phyloP scores from a whole-genome alignment of 2,797 vertebrate genomes.

The Dallia pectoralis region DNA sequence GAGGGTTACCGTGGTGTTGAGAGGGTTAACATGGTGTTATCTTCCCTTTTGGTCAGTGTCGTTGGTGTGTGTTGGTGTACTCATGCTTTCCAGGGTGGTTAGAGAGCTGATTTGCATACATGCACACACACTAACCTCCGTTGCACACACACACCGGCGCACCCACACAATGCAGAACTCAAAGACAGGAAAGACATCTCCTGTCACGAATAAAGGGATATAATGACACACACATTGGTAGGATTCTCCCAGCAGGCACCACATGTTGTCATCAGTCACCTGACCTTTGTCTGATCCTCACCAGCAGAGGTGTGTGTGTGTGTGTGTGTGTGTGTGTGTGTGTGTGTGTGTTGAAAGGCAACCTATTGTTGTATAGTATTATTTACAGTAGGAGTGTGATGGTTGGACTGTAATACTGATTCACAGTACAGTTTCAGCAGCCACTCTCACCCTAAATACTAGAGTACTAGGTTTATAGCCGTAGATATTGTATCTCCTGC shows the following conservation, averaged over 20 bases:
- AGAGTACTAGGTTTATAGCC: too few relatives aligned
- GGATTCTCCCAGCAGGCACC: constrained; percentile 27
- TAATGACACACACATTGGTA: constrained; percentile 1
- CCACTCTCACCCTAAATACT: too few relatives aligned
- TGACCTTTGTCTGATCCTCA: constrained; percentile 24
- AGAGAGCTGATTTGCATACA: constrained; percentile 21
- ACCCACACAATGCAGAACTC: constrained; percentile 14
- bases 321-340: background rate
- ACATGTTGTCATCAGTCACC: constrained; percentile 43
- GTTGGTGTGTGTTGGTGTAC: background rate
- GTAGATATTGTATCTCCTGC: too few relatives aligned
- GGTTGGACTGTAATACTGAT: too few relatives aligned
- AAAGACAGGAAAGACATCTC: background rate
- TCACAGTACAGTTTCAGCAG: too few relatives aligned
- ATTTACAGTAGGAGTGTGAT: background rate
- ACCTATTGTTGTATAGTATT: background rate
- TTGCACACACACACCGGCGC: constrained; percentile 7
- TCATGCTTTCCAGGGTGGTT: constrained; percentile 14
- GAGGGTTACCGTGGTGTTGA: too few relatives aligned
- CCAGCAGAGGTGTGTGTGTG: background rate
- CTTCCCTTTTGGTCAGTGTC: background rate
- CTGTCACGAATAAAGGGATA: constrained; percentile 18
- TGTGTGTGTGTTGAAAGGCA: background rate
- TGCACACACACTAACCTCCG: background rate
- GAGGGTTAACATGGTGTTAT: constrained; percentile 22